Percentiles rank a stretch among this genome's conserved stretches.
phyloP scores from a whole-genome alignment of 2,888 invertebrate genomes.

The Gortyna flavago region DNA sequence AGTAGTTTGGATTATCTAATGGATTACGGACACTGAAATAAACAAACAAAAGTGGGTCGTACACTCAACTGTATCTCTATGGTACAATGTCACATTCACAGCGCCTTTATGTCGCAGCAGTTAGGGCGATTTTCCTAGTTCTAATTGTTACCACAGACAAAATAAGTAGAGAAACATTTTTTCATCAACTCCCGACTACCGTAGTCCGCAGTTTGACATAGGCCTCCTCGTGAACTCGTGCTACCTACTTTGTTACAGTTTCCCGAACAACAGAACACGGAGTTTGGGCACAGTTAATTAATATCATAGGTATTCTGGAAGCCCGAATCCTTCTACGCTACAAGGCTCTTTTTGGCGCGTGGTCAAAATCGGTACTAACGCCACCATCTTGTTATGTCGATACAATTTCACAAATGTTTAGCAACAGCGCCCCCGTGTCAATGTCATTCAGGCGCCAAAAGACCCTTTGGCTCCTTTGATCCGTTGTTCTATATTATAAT shows the following conservation, averaged over 20 bases:
- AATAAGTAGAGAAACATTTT: conserved; percentile 16
- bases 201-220: conserved; percentile 8
- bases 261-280: not conserved
- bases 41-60: conserved; percentile 11
- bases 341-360: not conserved
- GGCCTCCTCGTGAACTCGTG: conserved; percentile 6
- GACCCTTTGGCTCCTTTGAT: no score
- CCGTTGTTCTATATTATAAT: no score
- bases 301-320: conserved; percentile 2
- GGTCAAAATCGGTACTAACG: not conserved
- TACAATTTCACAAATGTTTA: not conserved
- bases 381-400: not conserved
- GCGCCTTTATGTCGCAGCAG: not conserved
- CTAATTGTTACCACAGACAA: not conserved
- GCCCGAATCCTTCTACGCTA: not conserved
- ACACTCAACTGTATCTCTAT: not conserved
- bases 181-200: conserved; percentile 11
- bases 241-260: conserved; percentile 18
- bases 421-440: not conserved
- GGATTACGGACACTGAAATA: conserved; percentile 16
- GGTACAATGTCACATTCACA: not conserved
- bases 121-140: not conserved
- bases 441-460: not conserved
- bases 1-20: conserved; percentile 23
- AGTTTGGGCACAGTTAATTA: conserved; percentile 12